Percentiles rank a stretch among this genome's conserved stretches.
These are phyloP conservation scores for Hippolais icterina DNA, from an alignment of 2,113 vertebrate species.

Conservation along the genomic window DNA sequence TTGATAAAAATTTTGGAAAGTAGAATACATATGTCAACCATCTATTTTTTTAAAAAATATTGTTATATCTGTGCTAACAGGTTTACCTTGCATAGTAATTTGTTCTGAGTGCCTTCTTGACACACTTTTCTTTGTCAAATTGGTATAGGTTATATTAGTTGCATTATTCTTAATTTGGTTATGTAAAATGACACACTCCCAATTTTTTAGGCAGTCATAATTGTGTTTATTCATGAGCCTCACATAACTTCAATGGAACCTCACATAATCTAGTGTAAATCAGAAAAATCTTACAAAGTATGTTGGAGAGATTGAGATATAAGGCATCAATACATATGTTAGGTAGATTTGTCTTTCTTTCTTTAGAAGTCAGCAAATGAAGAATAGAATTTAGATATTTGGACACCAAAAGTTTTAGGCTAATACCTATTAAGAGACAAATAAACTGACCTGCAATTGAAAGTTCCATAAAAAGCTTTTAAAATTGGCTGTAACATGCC, in stretches of 20 bases:
- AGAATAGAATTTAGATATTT: background rate
- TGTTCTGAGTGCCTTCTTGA: background rate
- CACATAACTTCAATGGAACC: background rate
- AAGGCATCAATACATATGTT: background rate
- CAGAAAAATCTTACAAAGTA: background rate
- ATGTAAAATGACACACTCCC: background rate
- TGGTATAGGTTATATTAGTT: background rate
- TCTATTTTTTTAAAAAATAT: background rate
- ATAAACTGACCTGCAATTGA: background rate
- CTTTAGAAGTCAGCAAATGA: background rate
- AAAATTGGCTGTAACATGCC: background rate
- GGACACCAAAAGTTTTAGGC: background rate
- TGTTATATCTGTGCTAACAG: background rate
- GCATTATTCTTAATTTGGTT: background rate
- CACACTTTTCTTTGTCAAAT: background rate
- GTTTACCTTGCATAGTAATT: background rate
- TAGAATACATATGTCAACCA: background rate
- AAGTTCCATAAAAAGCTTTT: background rate
- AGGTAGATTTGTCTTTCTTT: background rate
- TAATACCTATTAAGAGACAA: background rate
- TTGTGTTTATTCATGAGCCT: background rate
- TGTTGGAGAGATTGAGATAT: background rate
- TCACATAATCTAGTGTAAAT: background rate
- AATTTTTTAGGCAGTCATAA: background rate
- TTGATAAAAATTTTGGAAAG: background rate